These are phyloP conservation scores for Drosophila bifasciata DNA, from an alignment of 1,140 invertebrate genomes.

Conservation along the genomic window DNA sequence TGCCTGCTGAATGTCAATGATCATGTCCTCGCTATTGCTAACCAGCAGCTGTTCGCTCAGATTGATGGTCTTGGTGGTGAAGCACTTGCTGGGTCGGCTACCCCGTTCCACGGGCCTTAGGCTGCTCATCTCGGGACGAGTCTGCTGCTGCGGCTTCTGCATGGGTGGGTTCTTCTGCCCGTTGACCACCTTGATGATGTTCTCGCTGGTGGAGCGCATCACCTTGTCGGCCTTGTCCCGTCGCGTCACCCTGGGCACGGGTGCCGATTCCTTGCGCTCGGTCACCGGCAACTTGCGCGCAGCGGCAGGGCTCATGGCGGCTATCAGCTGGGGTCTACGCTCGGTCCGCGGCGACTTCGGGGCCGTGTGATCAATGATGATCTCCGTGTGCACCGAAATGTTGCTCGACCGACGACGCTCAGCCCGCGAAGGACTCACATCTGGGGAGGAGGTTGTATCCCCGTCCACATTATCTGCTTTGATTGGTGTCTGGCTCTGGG, in stretches of 20 bases:
- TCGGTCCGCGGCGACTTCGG: slow-evolving; percentile 56
- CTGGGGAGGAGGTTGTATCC: slow-evolving; percentile 62
- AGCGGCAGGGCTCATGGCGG: neutral
- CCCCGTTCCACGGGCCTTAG: slow-evolving; percentile 45
- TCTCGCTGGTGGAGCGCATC: slow-evolving; percentile 85
- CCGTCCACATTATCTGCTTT: slow-evolving; percentile 61
- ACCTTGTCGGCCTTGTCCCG: slow-evolving; percentile 85
- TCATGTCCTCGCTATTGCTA: slow-evolving; percentile 83
- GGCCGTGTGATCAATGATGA: slow-evolving; percentile 73
- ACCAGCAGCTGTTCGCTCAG: slow-evolving; percentile 68
- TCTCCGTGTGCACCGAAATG: slow-evolving; percentile 79
- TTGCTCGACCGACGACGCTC: slow-evolving; percentile 80
- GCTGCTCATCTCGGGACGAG: slow-evolving; percentile 67
- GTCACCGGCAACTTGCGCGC: slow-evolving; percentile 62
- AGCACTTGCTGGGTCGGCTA: slow-evolving; percentile 73
- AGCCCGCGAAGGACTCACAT: slow-evolving; percentile 60
- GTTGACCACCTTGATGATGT: slow-evolving; percentile 84
- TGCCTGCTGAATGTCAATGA: slow-evolving; percentile 88
- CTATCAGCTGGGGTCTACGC: slow-evolving; percentile 15
- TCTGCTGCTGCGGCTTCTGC: slow-evolving; percentile 47
- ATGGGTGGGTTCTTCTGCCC: slow-evolving; percentile 67
- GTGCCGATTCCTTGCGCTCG: slow-evolving; percentile 78
- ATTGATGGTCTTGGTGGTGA: slow-evolving; percentile 84
- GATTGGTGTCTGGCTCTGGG: slow-evolving; percentile 9
- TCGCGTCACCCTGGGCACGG: slow-evolving; percentile 80